phyloP scores from a whole-genome alignment of 2,113 vertebrate species.

The Callaeas wilsoni region DNA sequence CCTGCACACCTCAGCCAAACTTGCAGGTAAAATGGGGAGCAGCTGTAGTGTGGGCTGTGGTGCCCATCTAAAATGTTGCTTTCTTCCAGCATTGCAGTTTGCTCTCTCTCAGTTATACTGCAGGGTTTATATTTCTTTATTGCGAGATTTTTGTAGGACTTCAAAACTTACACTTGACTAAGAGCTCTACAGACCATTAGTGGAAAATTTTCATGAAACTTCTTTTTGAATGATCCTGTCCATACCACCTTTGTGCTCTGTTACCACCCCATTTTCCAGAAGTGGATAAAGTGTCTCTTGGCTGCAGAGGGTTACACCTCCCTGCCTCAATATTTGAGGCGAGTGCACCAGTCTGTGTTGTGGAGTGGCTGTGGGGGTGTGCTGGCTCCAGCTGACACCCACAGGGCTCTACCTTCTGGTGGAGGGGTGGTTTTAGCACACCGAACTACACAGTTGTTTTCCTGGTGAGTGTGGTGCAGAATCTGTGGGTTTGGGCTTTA shows the following conservation, averaged over 20 bases:
- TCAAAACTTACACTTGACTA: neutral
- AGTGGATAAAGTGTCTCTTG: neutral
- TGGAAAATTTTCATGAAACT: neutral
- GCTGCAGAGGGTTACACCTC: neutral
- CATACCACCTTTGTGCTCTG: neutral
- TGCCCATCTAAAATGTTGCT: neutral
- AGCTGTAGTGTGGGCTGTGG: neutral
- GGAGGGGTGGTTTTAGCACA: neutral
- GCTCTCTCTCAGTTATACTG: accelerated
- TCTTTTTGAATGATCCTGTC: neutral
- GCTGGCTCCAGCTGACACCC: neutral
- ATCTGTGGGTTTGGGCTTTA: neutral
- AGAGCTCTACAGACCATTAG: neutral
- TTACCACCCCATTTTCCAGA: neutral
- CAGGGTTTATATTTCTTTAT: neutral
- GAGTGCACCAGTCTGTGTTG: neutral
- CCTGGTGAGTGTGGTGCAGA: neutral
- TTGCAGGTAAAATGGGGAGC: neutral
- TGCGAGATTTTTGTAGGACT: neutral
- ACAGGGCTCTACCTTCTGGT: neutral
- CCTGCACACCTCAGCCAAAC: neutral
- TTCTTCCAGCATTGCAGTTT: neutral
- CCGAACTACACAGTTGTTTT: neutral
- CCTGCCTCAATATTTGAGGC: accelerated
- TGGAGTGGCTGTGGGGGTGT: neutral